Evolutionary conservation across 2,113 vertebrate species (phyloP), one percentile per base, ranked within the genome.

Genomic region (Toxotes chatareus): DNA sequence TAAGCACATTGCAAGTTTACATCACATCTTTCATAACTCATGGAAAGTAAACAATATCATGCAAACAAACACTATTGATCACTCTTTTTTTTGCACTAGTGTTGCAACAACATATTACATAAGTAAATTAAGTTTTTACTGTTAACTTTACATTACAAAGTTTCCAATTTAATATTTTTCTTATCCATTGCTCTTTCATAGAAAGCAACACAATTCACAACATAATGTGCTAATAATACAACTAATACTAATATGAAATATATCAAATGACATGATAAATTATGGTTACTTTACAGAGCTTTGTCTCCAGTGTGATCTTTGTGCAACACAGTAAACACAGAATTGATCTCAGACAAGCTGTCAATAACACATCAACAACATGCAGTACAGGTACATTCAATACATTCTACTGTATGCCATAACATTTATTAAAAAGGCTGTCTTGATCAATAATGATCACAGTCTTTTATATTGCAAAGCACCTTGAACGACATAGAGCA

Each of bases 171-270:
- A 61, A 76, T 71, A 32, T 6, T 59, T 76, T 19, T 65, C 42
- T 73, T 19, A 11, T 57, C 0, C 2, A 11, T 71, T 69, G 38
- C 1, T 36, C 12, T 0, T 8, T 17, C 69, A 69, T n/a, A 70
- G 31, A 80, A 83, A 51, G 14, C 32, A 64, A 66, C 73, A 89
- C 61, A 74, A 32, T 31, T 31, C 27, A 89, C 77, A 83, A 53
- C 13, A 70, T 47, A 59, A 74, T 55, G 51, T 16, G 1, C 12
- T 12, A 27, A 31, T 9, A 72, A 59, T 44, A 82, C 27, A 27
- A 27, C 14, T 44, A 42, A 61, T 60, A 80, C 40, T 38, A 14
- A 59, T 23, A 11, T 56, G 36, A 57, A 70, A 51, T 63, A 27
- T 32, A 63, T 7, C 16, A 67, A 81, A 42, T 49, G 0, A 21